Conservation (phyloP, 2,113 vertebrate genomes). For the Microtus montanus region DNA sequence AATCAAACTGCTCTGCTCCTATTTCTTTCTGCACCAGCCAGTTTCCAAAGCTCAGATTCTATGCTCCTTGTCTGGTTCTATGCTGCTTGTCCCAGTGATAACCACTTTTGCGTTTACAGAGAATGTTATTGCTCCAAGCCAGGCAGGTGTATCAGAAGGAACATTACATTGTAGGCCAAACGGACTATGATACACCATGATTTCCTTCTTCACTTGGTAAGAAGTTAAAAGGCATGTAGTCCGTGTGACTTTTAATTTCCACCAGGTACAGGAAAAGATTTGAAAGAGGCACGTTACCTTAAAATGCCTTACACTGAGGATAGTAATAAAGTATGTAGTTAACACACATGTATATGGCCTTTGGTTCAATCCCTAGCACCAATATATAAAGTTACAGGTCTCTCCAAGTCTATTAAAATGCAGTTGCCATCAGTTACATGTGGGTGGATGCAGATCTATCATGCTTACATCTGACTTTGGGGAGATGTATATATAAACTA, state of each 20-base stretch:
- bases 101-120: neutral
- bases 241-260: neutral
- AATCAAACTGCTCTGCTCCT: neutral
- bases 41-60: neutral
- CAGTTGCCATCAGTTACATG: neutral
- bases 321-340: neutral
- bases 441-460: neutral
- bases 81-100: neutral
- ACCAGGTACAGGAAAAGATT: neutral
- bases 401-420: neutral
- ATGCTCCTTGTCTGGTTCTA: neutral
- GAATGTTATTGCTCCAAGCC: neutral
- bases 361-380: neutral
- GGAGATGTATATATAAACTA: neutral
- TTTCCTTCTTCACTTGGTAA: neutral
- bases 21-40: neutral
- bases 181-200: accelerated
- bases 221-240: neutral
- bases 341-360: too few species aligned
- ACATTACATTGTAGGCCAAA: neutral
- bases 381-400: neutral
- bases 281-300: neutral
- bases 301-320: neutral
- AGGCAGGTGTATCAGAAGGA: neutral
- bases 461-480: neutral